Conservation (phyloP, 64 coral and sea anemone species). For the Astreopora myriophthalma region DNA sequence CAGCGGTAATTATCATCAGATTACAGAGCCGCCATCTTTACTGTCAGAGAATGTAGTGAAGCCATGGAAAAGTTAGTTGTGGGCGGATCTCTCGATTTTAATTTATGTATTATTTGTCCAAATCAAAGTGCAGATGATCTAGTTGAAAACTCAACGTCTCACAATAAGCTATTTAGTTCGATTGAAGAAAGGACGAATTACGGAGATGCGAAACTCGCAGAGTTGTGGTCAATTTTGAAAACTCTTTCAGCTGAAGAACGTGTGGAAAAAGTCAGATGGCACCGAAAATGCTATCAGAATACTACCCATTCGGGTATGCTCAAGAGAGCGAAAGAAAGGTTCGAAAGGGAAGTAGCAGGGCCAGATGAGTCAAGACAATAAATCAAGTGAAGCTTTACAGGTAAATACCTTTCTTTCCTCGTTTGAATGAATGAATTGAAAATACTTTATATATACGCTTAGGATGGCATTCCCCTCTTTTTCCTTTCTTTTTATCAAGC, state of each 20-base stretch:
- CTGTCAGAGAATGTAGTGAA: constrained; percentile 23
- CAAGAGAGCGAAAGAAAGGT: constrained; percentile 17
- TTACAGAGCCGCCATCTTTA: constrained; percentile 44
- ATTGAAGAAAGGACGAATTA: neutral
- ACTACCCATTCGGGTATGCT: constrained; percentile 19
- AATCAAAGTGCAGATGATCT: constrained; percentile 19
- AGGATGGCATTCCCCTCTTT: too few relatives aligned
- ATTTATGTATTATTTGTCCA: constrained; percentile 64
- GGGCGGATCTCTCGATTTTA: constrained; percentile 5
- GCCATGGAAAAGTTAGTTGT: neutral
- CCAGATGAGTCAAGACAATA: constrained; percentile 2
- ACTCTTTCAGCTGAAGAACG: neutral
- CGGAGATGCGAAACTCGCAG: neutral
- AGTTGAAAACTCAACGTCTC: constrained; percentile 16
- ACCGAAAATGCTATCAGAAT: constrained; percentile 30
- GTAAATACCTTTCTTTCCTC: neutral
- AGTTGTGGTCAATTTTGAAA: neutral
- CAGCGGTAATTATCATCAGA: constrained; percentile 33
- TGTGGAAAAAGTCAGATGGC: constrained; percentile 12
- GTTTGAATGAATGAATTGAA: too few relatives aligned
- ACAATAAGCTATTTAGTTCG: neutral
- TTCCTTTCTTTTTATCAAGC: too few relatives aligned
- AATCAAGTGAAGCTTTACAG: neutral
- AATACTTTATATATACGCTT: too few relatives aligned
- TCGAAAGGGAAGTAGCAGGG: constrained; percentile 5